Base-by-base conservation (phyloP, 35 echinoderm and acorn worm genomes). In the Lytechinus pictus region DNA sequence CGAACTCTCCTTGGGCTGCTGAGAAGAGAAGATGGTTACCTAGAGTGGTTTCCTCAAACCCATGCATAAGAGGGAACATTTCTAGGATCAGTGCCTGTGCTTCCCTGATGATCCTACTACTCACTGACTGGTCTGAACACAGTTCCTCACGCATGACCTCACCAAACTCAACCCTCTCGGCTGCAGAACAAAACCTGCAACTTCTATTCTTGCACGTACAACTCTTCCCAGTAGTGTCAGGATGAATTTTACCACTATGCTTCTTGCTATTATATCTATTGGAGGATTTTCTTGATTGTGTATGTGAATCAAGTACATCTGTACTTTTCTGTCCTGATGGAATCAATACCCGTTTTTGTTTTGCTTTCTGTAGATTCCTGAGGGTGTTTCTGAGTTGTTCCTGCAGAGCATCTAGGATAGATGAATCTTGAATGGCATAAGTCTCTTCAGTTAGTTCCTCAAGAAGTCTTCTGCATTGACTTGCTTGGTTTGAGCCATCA, bases 1-100 rank as follows among this genome's bases (percentile, higher is more conserved):
- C 92, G 10, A 93, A 93, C 54, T 93, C 92, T 10, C 92, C 92
- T 16, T 54, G 92, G 12, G 92, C 92, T n/a, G 92, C 92, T 14
- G 92, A 93, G 54, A 93, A 93, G 3, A 93, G 92, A 54, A 93
- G 13, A 24, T 93, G 92, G 8, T 27, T 13, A 55, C 92, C 92
- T 14, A 93, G 92, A 10, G 54, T 57, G 8, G 52, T 13, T 14
- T 93, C 92, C 52, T 93, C 92, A 24, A 93, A 93, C 9, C 92
- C 92, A 54, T 93, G 92, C 92, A 93, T 9, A 55, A 28, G 27
- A 54, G 92, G 92, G 54, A 93, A 93, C 55, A 53, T 93, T 8
- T 93, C 92, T 10, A 53, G 92, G 11, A 93, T 54, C 16, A 93
- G n/a, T n/a, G 13, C 53, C 92, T 93, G 92, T 11, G 92, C 92